Evolutionary conservation across 2,113 vertebrate genomes (phyloP).

Genomic region (Gambusia affinis): DNA sequence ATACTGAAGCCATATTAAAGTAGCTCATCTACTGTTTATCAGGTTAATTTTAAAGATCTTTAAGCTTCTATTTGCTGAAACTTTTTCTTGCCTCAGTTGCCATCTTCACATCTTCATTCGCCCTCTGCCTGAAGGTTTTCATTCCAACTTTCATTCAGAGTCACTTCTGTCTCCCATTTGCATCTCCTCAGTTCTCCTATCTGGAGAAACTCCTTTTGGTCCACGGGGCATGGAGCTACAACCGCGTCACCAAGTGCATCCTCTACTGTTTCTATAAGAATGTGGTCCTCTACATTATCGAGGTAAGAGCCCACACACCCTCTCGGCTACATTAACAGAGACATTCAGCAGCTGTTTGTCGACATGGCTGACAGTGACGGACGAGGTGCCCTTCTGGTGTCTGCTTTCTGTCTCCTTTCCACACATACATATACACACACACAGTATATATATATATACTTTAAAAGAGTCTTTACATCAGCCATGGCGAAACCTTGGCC

Average conservation of each 20-base stretch:
- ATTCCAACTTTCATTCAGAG: background rate
- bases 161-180: background rate
- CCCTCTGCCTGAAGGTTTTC: background rate
- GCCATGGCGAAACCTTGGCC: conserved; percentile 56
- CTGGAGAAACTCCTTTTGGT: conserved; percentile 95
- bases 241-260: conserved; percentile 98
- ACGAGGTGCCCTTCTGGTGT: conserved; percentile 78
- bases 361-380: conserved; percentile 78
- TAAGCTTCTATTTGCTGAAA: background rate
- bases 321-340: conserved; percentile 72
- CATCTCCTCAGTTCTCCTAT: conserved; percentile 88
- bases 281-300: conserved; percentile 98
- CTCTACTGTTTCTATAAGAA: conserved; percentile 99
- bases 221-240: conserved; percentile 98
- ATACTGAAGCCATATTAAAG: background rate
- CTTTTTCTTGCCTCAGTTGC: too few relatives aligned
- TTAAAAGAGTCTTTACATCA: conserved; percentile 57
- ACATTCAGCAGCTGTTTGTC: conserved; percentile 81
- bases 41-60: too few relatives aligned
- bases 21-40: background rate
- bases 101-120: too few relatives aligned
- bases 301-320: conserved; percentile 81
- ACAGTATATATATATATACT: conserved; percentile 35
- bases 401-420: conserved; percentile 77
- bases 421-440: conserved; percentile 45